phyloP scores from a whole-genome alignment of 2,888 invertebrate genomes.

The Acrocyrtus sp. region DNA sequence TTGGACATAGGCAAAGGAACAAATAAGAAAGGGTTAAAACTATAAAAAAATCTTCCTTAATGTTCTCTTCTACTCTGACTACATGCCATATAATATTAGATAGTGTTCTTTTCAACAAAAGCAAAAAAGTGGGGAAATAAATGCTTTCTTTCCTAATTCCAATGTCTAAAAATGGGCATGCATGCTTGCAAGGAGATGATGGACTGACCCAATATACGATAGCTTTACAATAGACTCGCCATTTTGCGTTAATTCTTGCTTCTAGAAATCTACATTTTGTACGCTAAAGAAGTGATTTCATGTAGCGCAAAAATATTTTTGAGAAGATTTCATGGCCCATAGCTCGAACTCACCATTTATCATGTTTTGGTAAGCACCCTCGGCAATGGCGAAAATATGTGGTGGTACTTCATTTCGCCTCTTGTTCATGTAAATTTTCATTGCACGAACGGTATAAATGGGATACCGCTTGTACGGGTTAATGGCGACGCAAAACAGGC shows the following conservation, averaged over 20 bases:
- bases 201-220: no score
- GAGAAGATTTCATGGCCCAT: neutral
- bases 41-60: no score
- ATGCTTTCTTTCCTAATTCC: slow-evolving; percentile 22
- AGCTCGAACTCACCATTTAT: slow-evolving; percentile 64
- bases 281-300: neutral
- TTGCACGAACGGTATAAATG: slow-evolving; percentile 96
- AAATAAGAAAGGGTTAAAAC: slow-evolving; percentile 1
- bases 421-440: slow-evolving; percentile 98
- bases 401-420: slow-evolving; percentile 99
- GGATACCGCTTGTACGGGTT: slow-evolving; percentile 99
- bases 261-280: no score
- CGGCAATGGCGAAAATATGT: slow-evolving; percentile 99
- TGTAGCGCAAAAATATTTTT: neutral
- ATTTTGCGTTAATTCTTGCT: no score
- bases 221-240: no score
- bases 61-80: no score
- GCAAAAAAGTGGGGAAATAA: slow-evolving; percentile 15
- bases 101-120: no score
- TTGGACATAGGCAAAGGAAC: slow-evolving; percentile 35
- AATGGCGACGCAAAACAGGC: slow-evolving; percentile 99
- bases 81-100: no score
- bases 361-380: slow-evolving; percentile 99
- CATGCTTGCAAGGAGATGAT: no score
- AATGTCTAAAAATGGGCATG: slow-evolving; percentile 47